Conservation (phyloP, 2,113 vertebrate genomes). For the Rallus limicola region DNA sequence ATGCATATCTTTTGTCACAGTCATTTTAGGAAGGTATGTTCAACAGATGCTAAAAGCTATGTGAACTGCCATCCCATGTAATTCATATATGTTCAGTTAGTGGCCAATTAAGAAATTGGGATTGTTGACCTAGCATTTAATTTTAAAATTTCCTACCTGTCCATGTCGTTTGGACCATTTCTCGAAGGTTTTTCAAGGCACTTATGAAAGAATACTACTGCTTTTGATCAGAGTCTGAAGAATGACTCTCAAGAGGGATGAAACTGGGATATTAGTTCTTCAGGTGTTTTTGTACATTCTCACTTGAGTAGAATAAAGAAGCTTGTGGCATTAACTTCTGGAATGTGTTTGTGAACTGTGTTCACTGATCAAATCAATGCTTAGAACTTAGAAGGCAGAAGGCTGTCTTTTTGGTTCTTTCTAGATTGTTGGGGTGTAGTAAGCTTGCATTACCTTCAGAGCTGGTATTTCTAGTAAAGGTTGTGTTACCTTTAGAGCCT, state of each 20-base stretch:
- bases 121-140: background rate
- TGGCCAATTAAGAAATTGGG: background rate
- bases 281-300: background rate
- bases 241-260: background rate
- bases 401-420: background rate
- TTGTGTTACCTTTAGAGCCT: background rate
- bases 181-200: background rate
- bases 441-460: background rate
- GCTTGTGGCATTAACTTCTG: background rate
- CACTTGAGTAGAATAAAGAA: background rate
- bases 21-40: background rate
- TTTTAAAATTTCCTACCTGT: background rate
- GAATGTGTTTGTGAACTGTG: background rate
- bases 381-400: background rate
- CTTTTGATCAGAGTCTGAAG: background rate
- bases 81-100: background rate
- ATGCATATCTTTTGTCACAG: background rate
- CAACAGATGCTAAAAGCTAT: background rate
- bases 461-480: background rate
- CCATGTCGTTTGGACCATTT: background rate
- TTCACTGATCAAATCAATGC: rapidly evolving
- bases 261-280: background rate
- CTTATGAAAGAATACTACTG: background rate
- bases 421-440: background rate
- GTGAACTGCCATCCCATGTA: background rate